phyloP scores from a whole-genome alignment of 2,888 invertebrate genomes.

The Phaonia tiefii region DNA sequence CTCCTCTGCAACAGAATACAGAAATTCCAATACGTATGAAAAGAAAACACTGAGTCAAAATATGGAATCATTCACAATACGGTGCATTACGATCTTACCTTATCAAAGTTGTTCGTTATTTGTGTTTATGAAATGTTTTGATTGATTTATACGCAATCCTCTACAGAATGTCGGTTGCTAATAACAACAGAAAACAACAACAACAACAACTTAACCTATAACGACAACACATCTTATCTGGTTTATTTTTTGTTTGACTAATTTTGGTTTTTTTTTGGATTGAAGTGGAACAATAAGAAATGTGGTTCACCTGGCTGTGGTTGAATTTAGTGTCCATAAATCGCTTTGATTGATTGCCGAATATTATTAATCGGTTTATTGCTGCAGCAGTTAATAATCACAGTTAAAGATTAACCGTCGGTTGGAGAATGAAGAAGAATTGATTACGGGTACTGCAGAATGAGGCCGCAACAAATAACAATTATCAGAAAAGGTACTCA shows the following conservation, averaged over 20 bases:
- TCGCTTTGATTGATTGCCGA: constrained; percentile 61
- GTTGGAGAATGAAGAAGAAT: not conserved
- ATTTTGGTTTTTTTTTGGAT: not conserved
- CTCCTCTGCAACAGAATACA: not conserved
- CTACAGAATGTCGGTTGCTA: constrained; percentile 43
- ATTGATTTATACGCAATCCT: constrained; percentile 60
- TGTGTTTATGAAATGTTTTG: constrained; percentile 33
- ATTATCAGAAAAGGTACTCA: no score
- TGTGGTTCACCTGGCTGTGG: constrained; percentile 24
- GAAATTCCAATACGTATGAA: constrained; percentile 1
- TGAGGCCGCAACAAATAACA: no score
- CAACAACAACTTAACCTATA: not conserved
- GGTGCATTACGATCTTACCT: constrained; percentile 4
- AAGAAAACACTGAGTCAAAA: not conserved
- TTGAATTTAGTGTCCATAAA: constrained; percentile 47
- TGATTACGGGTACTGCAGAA: constrained; percentile 12
- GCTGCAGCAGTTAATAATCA: constrained; percentile 26
- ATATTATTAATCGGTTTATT: constrained; percentile 56
- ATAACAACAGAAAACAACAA: constrained; percentile 25
- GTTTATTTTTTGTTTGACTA: not conserved
- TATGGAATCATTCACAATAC: constrained; percentile 11
- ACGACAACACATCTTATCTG: constrained; percentile 54
- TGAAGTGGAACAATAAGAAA: constrained; percentile 34
- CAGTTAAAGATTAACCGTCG: constrained; percentile 1
- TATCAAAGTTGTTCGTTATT: constrained; percentile 22